Evolutionary conservation across 2,797 vertebrate genomes (phyloP).

Genomic region (Cossypha caffra): DNA sequence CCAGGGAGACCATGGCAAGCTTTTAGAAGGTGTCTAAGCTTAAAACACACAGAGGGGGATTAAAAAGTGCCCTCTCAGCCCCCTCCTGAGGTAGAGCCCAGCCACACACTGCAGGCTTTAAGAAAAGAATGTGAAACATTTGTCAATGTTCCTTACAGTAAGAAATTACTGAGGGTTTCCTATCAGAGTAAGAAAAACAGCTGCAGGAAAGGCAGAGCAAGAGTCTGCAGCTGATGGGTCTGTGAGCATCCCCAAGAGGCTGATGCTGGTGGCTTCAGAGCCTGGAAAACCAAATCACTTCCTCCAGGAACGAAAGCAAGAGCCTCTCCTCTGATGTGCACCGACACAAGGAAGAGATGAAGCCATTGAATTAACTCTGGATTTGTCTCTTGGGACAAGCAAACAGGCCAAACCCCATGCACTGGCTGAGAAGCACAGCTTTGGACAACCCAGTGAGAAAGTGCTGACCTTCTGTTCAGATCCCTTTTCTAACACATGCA

Average conservation of each 20-base stretch:
- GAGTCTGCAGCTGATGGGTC: not conserved
- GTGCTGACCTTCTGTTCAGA: not conserved
- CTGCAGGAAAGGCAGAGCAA: not conserved
- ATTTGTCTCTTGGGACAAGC: not conserved
- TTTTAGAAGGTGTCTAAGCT: not conserved
- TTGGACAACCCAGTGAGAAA: not conserved
- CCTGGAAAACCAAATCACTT: not conserved
- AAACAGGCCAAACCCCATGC: not conserved
- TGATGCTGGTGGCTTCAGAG: not conserved
- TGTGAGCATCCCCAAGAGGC: not conserved
- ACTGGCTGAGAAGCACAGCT: not conserved
- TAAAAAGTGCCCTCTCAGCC: not conserved
- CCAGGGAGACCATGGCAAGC: not conserved
- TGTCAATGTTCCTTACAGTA: not conserved
- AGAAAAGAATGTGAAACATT: not conserved
- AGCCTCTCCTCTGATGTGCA: not conserved
- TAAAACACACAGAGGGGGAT: not conserved
- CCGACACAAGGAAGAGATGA: not conserved
- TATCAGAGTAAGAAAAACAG: not conserved
- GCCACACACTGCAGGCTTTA: not conserved
- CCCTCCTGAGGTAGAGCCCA: not conserved
- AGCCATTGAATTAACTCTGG: not conserved
- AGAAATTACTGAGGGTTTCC: not conserved
- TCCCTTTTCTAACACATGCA: not conserved
- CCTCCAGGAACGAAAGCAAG: not conserved